Conservation (phyloP, 2,113 vertebrate genomes). For the Polyodon spathula region DNA sequence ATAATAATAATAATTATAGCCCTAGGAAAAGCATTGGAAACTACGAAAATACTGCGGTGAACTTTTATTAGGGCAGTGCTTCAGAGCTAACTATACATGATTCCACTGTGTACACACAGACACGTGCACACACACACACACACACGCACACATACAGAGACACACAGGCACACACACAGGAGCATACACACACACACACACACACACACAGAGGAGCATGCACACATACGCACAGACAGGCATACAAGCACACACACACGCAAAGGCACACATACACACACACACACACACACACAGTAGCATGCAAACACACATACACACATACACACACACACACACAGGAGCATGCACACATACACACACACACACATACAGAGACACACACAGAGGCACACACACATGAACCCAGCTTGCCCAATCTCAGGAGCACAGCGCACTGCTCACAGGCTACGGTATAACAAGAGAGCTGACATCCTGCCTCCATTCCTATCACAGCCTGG, state of each 20-base stretch:
- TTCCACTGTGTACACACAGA: no score
- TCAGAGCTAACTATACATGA: no score
- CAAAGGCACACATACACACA: not conserved
- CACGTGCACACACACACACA: slow-evolving; percentile 44
- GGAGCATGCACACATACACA: not conserved
- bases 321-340: not conserved
- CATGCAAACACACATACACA: slow-evolving; percentile 15
- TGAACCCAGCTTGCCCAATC: no score
- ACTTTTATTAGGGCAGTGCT: no score
- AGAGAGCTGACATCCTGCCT: no score
- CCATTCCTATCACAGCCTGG: no score
- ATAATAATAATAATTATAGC: no score
- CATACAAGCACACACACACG: not conserved
- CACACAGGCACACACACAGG: slow-evolving; percentile 21
- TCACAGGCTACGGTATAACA: no score
- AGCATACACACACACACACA: slow-evolving; percentile 5
- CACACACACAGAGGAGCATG: not conserved
- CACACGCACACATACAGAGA: slow-evolving; percentile 34
- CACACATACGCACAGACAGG: not conserved
- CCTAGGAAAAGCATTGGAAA: no score
- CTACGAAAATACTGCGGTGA: no score
- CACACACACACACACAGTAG: not conserved
- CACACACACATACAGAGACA: slow-evolving; percentile 16
- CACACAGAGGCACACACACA: slow-evolving; percentile 41
- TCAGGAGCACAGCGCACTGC: no score